Conservation (phyloP, 2,888 invertebrate genomes). For the Drosophila pullipes region DNA sequence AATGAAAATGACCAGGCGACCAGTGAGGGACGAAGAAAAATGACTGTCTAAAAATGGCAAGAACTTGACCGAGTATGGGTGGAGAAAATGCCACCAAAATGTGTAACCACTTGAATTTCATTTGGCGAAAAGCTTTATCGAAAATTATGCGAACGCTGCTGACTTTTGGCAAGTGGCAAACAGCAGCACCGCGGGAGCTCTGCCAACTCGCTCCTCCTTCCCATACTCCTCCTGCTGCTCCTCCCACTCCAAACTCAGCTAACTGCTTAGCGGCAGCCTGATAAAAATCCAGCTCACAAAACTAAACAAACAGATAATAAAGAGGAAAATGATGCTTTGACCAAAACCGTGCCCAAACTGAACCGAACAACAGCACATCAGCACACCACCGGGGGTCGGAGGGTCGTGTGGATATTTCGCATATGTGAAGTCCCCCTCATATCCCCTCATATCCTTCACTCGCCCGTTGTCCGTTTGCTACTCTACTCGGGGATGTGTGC, state of each 20-base stretch:
- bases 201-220: conserved; percentile 9
- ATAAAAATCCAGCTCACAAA: conserved; percentile 78
- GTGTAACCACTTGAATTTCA: conserved; percentile 83
- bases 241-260: conserved; percentile 29
- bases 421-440: conserved; percentile 59
- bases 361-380: conserved; percentile 14
- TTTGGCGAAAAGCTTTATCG: conserved; percentile 84
- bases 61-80: conserved; percentile 13
- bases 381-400: conserved; percentile 5
- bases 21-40: conserved; percentile 54
- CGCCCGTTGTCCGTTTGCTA: conserved; percentile 47
- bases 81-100: conserved; percentile 50
- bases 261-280: conserved; percentile 77
- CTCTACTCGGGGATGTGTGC: conserved; percentile 32
- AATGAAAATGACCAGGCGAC: conserved; percentile 65
- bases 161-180: conserved; percentile 75
- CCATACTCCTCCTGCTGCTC: neutral
- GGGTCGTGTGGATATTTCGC: conserved; percentile 61
- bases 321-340: conserved; percentile 76
- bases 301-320: conserved; percentile 80
- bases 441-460: conserved; percentile 42
- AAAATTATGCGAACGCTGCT: conserved; percentile 81
- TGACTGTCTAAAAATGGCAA: conserved; percentile 55
- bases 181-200: conserved; percentile 56
- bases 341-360: conserved; percentile 18